phyloP scores from a whole-genome alignment of 1,140 invertebrate genomes.

The Lutraria rhynchaena region DNA sequence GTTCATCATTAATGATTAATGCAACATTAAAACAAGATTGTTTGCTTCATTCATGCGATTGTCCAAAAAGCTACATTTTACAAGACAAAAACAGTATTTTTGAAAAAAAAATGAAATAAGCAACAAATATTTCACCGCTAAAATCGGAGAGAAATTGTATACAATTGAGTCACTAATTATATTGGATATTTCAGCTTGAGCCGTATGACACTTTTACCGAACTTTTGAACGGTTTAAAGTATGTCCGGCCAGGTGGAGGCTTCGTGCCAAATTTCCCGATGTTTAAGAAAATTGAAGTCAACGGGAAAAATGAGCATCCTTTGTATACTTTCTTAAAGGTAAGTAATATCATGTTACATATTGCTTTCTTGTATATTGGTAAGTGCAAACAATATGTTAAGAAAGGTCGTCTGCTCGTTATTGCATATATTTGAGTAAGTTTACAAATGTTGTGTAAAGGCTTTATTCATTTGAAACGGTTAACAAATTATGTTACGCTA shows the following conservation, averaged over 20 bases:
- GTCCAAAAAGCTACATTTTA: too few species aligned
- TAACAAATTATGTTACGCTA: too few species aligned
- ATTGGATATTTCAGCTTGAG: conserved; percentile 81
- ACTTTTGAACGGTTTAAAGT: conserved; percentile 83
- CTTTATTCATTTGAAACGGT: too few species aligned
- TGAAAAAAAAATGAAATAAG: not conserved
- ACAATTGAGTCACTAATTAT: not conserved
- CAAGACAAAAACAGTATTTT: too few species aligned
- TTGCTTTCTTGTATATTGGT: too few species aligned
- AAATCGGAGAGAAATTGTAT: not conserved
- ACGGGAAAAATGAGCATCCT: conserved; percentile 84
- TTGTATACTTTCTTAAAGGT: conserved; percentile 85
- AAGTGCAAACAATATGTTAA: too few species aligned
- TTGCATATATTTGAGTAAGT: too few species aligned
- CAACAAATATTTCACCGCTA: not conserved
- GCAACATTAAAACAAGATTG: not conserved
- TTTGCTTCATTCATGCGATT: not conserved
- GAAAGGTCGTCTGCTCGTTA: too few species aligned
- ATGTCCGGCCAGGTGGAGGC: conserved; percentile 85
- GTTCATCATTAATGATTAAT: not conserved
- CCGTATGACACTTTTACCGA: conserved; percentile 83
- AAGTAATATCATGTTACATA: too few species aligned
- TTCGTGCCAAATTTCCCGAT: conserved; percentile 84
- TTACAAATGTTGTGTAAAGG: too few species aligned
- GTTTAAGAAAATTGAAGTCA: conserved; percentile 84